Evolutionary conservation across 2,113 vertebrate genomes (phyloP).

Genomic region (Macrotis lagotis): DNA sequence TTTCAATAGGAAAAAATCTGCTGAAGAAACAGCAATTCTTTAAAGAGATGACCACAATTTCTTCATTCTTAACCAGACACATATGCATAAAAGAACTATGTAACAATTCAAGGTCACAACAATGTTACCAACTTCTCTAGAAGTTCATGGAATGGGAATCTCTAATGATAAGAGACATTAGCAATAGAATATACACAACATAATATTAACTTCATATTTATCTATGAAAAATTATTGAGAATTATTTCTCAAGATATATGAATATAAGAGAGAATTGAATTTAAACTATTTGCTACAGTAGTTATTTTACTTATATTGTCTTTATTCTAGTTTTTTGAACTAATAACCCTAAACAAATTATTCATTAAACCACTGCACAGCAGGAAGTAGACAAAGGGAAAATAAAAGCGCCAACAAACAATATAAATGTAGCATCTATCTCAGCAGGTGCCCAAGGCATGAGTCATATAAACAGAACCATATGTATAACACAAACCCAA

Average conservation of each 20-base stretch:
- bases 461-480: constrained; percentile 55
- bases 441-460: constrained; percentile 54
- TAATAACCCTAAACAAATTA: constrained; percentile 43
- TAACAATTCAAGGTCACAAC: too few relatives aligned
- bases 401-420: constrained; percentile 39
- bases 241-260: background rate
- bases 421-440: constrained; percentile 50
- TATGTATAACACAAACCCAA: background rate
- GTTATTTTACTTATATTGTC: constrained; percentile 45
- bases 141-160: background rate
- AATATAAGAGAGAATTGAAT: background rate
- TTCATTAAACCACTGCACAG: constrained; percentile 41
- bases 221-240: constrained; percentile 28
- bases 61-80: too few relatives aligned
- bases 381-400: constrained; percentile 51
- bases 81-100: too few relatives aligned
- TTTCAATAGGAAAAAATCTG: background rate
- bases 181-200: background rate
- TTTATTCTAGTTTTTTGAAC: constrained; percentile 20
- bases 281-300: constrained; percentile 61
- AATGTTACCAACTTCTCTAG: too few relatives aligned
- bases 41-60: too few relatives aligned
- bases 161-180: background rate
- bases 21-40: too few relatives aligned
- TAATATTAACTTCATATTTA: background rate